phyloP scores from a whole-genome alignment of 2,888 invertebrate genomes.

The Cheilosia soror region DNA sequence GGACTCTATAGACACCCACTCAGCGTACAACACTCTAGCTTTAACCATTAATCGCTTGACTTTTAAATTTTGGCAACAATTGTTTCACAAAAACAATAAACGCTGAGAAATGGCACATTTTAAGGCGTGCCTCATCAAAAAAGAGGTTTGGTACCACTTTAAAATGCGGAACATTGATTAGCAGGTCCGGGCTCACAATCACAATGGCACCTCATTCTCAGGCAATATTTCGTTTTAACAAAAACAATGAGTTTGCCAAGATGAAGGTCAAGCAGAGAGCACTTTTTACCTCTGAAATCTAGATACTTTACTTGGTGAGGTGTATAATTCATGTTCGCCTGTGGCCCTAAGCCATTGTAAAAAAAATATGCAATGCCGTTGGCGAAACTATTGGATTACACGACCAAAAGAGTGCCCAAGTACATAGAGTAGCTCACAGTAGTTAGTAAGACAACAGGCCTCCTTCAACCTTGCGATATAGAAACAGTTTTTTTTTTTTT shows the following conservation, averaged over 20 bases:
- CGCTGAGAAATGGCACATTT: conserved; percentile 36
- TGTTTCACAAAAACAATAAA: conserved; percentile 1
- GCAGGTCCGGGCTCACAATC: conserved; percentile 3
- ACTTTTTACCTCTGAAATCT: conserved; percentile 17
- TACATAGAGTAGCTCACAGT: not conserved
- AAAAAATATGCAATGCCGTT: conserved; percentile 43
- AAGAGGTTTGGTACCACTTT: conserved; percentile 27
- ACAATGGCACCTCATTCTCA: conserved; percentile 43
- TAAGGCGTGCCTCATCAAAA: conserved; percentile 58
- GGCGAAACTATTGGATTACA: conserved; percentile 53
- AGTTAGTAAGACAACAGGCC: conserved; percentile 38
- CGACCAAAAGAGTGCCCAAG: conserved; percentile 18
- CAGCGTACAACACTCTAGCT: not conserved
- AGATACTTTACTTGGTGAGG: conserved; percentile 4
- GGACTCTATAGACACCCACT: conserved; percentile 44
- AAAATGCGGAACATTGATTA: conserved; percentile 61
- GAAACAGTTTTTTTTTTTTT: conserved; percentile 46
- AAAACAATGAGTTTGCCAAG: conserved; percentile 30
- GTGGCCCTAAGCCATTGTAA: conserved; percentile 2
- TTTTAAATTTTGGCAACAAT: conserved; percentile 51
- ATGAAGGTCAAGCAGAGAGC: conserved; percentile 51
- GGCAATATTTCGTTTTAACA: conserved; percentile 2
- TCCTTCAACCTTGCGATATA: conserved; percentile 62
- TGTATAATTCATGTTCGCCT: conserved; percentile 16
- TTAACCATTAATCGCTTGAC: conserved; percentile 53